Evolutionary conservation across 1,140 invertebrate species (phyloP), one percentile per base, ranked within the genome.

Genomic region (Drosophila nasuta): DNA sequence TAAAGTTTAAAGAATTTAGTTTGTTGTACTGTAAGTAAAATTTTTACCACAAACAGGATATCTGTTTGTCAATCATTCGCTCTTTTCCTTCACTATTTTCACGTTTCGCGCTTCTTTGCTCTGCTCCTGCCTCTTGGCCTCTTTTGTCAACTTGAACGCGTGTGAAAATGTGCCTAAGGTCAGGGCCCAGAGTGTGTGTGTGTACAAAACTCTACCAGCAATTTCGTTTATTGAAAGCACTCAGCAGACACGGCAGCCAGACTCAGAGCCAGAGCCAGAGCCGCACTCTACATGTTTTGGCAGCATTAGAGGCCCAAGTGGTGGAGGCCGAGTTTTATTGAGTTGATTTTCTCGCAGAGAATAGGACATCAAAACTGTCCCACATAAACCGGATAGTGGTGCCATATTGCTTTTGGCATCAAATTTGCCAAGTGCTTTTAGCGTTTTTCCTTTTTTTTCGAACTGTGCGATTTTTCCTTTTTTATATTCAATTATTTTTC

Each of bases 81-180:
- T 11, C 1, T 13, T 25, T 30, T 28, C 25, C 5, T 45, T 49
- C 59, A 13, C 8, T 11, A 33, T 43, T 35, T 49, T 1, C 8
- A 17, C 33, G n/a, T 10, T 11, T 28, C 35, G 6, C 2, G 8
- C 41, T 35, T 7, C 17, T 30, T 38, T 5, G 20, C 20, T 67
- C 20, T 4, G 33, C 20, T n/a, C 8, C 45, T 25, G 1, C 2
- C 35, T 48, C 7, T 15, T 66, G 62, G 63, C 69, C 71, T 25
- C 20, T 63, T 58, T 67, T 86, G 75, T 65, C 59, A 45, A 52
- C 48, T 35, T 65, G 46, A 20, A 56, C 67, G 68, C 82, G 82
- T 86, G 82, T 79, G 75, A 86, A 86, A 86, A 77, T 88, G 66
- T 54, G 83, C 83, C 82, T 87, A 83, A 72, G 83, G 80, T 83